Conservation (phyloP, 2,888 invertebrate species). For the Campaea margaritaria region DNA sequence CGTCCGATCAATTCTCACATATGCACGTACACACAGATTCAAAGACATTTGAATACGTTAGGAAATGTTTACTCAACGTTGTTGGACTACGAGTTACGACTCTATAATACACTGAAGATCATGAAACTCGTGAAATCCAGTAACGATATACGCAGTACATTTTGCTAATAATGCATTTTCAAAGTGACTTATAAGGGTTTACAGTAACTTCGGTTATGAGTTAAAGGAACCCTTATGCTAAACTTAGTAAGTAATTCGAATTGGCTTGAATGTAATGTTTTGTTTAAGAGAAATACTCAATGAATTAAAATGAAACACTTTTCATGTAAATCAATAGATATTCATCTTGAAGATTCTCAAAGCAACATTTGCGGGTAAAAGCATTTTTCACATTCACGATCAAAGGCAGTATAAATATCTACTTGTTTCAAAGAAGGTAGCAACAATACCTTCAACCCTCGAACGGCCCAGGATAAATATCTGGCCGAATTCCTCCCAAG, state of each 20-base stretch:
- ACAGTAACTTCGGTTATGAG: not conserved
- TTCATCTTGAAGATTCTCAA: not conserved
- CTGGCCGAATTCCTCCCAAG: slow-evolving; percentile 25
- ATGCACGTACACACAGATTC: slow-evolving; percentile 56
- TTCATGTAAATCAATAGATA: not conserved
- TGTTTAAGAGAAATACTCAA: too few species aligned
- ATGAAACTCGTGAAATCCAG: not conserved
- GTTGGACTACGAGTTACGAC: slow-evolving; percentile 27
- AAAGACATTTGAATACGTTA: slow-evolving; percentile 70
- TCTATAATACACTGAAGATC: slow-evolving; percentile 9
- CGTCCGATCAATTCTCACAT: slow-evolving; percentile 73
- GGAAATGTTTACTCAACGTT: slow-evolving; percentile 51
- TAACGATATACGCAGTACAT: slow-evolving; percentile 1
- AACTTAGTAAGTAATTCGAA: too few species aligned
- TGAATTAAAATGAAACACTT: not conserved
- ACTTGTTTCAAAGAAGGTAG: slow-evolving; percentile 1
- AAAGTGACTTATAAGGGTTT: not conserved
- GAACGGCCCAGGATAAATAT: slow-evolving; percentile 14
- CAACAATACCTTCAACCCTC: slow-evolving; percentile 3
- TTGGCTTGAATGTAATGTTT: too few species aligned
- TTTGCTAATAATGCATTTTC: slow-evolving; percentile 5
- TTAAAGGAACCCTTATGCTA: not conserved
- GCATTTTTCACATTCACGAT: slow-evolving; percentile 5
- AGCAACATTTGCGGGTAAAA: slow-evolving; percentile 5
- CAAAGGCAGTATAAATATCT: slow-evolving; percentile 3